phyloP scores from a whole-genome alignment of 53 echinoderm and acorn worm species.

The Luidia sarsii region DNA sequence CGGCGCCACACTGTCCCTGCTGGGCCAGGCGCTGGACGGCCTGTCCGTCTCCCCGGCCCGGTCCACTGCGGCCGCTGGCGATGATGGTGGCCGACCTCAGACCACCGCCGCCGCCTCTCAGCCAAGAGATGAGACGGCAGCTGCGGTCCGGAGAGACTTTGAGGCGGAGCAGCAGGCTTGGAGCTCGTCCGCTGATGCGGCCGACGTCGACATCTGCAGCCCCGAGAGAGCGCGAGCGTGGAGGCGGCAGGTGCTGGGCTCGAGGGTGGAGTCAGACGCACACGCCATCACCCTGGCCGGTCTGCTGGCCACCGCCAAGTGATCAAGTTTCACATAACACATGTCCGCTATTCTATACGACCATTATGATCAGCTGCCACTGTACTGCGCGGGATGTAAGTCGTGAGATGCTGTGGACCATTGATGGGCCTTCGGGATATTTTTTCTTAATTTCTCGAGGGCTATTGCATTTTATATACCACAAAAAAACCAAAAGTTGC shows the following conservation, averaged over 20 bases:
- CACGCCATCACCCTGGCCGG: slow-evolving; percentile 1
- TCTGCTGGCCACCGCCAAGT: not conserved
- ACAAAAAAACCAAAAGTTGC: no score
- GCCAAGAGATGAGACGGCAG: not conserved
- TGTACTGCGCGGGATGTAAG: no score
- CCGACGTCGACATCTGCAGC: not conserved
- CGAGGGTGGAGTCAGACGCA: not conserved
- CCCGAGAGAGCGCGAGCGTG: not conserved
- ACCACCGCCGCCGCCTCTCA: no score
- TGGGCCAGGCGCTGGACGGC: not conserved
- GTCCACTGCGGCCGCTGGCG: not conserved
- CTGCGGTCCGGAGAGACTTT: slow-evolving; percentile 19
- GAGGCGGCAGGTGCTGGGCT: not conserved
- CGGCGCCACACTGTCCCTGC: not conserved
- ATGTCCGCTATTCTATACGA: no score
- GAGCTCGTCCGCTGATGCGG: not conserved
- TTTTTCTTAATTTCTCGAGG: no score
- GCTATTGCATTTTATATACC: no score
- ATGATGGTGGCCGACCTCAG: not conserved
- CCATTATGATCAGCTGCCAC: no score
- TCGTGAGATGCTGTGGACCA: no score
- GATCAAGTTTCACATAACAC: no score
- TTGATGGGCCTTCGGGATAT: no score
- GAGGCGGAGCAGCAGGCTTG: not conserved
- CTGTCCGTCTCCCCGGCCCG: slow-evolving; percentile 21